Evolutionary conservation across 2,888 invertebrate genomes (phyloP), one percentile per base, ranked within the genome.

Genomic region (Eurois occulta): DNA sequence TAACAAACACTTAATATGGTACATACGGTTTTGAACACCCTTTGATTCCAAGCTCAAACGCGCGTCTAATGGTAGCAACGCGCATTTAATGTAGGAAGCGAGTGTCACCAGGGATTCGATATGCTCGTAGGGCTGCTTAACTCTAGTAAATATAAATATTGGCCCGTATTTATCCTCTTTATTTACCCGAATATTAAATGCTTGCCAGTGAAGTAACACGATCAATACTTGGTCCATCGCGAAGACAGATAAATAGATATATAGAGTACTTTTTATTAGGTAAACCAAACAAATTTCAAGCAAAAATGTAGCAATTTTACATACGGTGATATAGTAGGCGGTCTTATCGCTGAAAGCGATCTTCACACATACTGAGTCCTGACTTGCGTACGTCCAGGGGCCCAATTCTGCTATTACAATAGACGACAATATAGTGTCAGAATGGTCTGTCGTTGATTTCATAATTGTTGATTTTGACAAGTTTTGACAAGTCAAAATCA

Each of bases 81-180:
- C n/a, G 8, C 46, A 74, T 65, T 55, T 75, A 65, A 21, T 41
- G 72, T 71, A 13, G 72, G 46, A 73, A 75, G 60, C 70, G 28
- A 75, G 58, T 77, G 58, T 71, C 78, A 28, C 65, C 46, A 70
- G 85, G 77, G 73, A 77, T 62, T 77, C 18, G 13, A 55, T 28
- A 10, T 35, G 6, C 35, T 0, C 3, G 16, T 74, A 81, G 84
- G 81, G 87, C 43, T 81, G 78, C 28, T 38, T 41, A 60, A 35
- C 46, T 2, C 0, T 46, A n/a, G n/a, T 10, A 24, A 55, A 58
- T 73, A 67, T 48, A 11, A 38, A 43, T 28, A 43, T 18, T 16
- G 21, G 6, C 18, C 35, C 21, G 18, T 28, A 6, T 69, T 21
- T 21, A 7, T 13, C 28, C 28, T 70, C n/a, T 16, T 21, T 21